Evolutionary conservation across 2,888 invertebrate species (phyloP).

Genomic region (Chydorus sphaericus): DNA sequence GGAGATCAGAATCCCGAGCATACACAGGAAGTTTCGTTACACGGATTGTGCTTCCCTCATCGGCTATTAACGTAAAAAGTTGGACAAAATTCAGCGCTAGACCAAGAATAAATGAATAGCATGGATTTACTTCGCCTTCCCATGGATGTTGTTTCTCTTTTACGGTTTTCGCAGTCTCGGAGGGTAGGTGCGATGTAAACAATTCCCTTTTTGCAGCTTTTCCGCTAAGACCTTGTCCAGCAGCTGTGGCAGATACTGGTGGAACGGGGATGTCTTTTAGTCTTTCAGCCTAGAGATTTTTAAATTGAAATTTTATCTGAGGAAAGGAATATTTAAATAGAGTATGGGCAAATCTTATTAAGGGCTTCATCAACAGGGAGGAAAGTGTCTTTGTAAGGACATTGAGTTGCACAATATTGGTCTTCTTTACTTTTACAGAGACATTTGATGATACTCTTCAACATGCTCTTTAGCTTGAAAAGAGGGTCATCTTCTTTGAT

Average conservation of each 20-base stretch:
- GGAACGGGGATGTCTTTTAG: conserved; percentile 25
- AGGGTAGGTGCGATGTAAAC: conserved; percentile 64
- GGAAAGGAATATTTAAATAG: not conserved
- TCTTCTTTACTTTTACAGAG: conserved; percentile 86
- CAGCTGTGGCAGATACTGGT: conserved; percentile 16
- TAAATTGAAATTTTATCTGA: not conserved
- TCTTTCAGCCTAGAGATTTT: conserved; percentile 25
- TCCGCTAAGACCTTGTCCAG: conserved; percentile 19
- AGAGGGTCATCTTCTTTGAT: conserved; percentile 72
- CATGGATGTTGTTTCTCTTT: conserved; percentile 49
- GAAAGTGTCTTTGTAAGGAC: conserved; percentile 89
- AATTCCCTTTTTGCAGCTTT: conserved; percentile 28
- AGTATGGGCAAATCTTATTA: not conserved
- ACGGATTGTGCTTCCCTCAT: conserved; percentile 72
- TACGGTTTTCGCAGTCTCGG: conserved; percentile 66
- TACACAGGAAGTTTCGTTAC: conserved; percentile 95
- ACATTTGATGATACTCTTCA: conserved; percentile 68
- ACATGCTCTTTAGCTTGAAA: conserved; percentile 44
- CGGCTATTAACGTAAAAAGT: conserved; percentile 29
- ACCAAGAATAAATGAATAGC: not conserved
- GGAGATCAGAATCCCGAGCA: conserved; percentile 79
- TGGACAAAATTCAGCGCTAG: too few species aligned
- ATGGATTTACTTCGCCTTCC: conserved; percentile 25
- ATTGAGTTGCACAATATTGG: conserved; percentile 97
- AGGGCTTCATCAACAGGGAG: conserved; percentile 28